phyloP scores from a whole-genome alignment of 2,113 vertebrate species.

The Romanogobio albipinnatus region DNA sequence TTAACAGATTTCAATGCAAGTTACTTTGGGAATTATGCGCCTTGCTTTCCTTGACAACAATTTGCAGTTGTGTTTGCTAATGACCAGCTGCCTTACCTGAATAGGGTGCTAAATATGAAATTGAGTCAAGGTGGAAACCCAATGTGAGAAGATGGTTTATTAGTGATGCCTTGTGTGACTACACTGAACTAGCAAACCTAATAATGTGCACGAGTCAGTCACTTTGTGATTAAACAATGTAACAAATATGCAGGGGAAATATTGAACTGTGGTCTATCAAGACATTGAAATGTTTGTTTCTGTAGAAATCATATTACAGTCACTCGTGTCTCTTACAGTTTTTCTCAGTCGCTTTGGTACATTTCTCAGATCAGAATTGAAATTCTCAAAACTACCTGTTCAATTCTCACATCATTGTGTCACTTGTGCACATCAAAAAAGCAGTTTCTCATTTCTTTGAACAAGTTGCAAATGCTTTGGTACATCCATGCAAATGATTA shows the following conservation, averaged over 20 bases:
- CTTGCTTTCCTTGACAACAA: slow-evolving; percentile 1
- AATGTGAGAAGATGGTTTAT: neutral
- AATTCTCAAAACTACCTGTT: too few relatives aligned
- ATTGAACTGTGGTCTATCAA: neutral
- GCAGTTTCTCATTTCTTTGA: too few relatives aligned
- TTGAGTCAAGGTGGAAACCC: neutral
- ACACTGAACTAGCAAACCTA: neutral
- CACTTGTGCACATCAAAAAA: too few relatives aligned
- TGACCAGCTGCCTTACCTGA: neutral
- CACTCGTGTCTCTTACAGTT: neutral
- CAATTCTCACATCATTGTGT: too few relatives aligned
- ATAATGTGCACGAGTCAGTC: neutral
- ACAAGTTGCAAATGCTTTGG: too few relatives aligned
- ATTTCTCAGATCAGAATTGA: too few relatives aligned
- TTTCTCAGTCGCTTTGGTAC: too few relatives aligned
- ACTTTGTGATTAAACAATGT: neutral
- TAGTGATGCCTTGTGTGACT: neutral
- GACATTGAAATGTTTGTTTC: slow-evolving; percentile 14
- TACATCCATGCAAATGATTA: too few relatives aligned
- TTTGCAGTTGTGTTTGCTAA: slow-evolving; percentile 4
- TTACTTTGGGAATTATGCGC: neutral
- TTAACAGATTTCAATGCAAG: neutral
- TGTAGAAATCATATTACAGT: neutral
- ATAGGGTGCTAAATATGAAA: neutral
- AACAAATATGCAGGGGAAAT: neutral